A percentile compares a stretch with the other conserved stretches of the same genome.
Conservation (phyloP, 2,113 vertebrate genomes). For the Muntiacus reevesi region DNA sequence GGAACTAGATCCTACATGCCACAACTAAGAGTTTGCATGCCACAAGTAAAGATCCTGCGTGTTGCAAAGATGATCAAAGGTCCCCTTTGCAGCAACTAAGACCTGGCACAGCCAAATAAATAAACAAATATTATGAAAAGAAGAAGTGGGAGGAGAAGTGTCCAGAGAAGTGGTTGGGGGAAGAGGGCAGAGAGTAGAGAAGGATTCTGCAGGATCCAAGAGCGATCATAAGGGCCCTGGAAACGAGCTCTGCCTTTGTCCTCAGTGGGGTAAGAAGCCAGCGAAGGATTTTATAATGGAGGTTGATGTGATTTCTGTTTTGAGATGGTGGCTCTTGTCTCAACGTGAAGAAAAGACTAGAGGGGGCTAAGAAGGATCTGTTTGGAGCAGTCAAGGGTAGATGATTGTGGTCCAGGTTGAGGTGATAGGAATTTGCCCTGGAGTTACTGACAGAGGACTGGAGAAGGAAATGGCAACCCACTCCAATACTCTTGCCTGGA, state of each 20-base stretch:
- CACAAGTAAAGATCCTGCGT: neutral
- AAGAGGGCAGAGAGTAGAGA: neutral
- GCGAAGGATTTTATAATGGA: neutral
- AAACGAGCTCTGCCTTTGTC: neutral
- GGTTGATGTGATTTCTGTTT: neutral
- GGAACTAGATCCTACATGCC: neutral
- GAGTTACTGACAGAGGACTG: neutral
- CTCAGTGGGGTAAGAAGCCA: neutral
- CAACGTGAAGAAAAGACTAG: neutral
- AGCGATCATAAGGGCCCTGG: too few species aligned
- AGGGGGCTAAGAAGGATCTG: neutral
- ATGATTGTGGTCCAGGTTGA: neutral
- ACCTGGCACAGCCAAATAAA: neutral
- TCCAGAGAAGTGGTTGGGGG: neutral
- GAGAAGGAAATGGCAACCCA: neutral
- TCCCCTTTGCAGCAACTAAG: neutral
- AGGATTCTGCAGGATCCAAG: neutral
- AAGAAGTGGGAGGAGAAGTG: neutral
- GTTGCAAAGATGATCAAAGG: neutral
- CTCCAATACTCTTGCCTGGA: neutral
- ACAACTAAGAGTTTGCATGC: neutral
- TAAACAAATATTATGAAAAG: neutral
- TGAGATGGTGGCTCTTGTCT: neutral
- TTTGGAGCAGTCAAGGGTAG: neutral
- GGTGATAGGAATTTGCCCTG: neutral